Base-by-base conservation (phyloP, 2,888 invertebrate species). In the Dryobotodes eremita region DNA sequence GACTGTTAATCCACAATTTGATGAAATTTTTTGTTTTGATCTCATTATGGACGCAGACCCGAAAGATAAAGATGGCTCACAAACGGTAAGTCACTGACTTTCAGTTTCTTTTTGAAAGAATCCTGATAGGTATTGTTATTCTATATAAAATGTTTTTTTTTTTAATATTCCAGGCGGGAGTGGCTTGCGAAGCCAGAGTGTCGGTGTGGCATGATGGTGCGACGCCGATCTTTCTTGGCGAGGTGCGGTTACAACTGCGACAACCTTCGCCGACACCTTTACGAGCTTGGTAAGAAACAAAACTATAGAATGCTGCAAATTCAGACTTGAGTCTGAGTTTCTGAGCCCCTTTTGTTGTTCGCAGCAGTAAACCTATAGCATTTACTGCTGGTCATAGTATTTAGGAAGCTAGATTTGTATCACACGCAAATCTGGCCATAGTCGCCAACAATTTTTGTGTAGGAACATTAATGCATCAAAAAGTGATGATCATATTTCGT, bases 141-240 rank as follows among this genome's bases (percentile, higher is more conserved):
- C 2, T 11, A 48, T 36, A 59, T 65, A 23, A 17, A 36, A 68
- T 48, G 15, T 6, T 66, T 13, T 36, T 26, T 2, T 69, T 78
- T 62, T n/a, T n/a, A n/a, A 68, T 79, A 48, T 71, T 85, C 10
- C 90, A 97, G 96, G 94, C 95, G 87, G 98, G 98, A 80, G 98
- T 98, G 95, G 98, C 98, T 89, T 98, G 98, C 92, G 98, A 98
- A 94, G 97, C 98, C 90, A 97, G 98, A 87, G 98, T 99, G 85
- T 98, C 98, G 23, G 97, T 99, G 83, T 99, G 98, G 98, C 99
- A 99, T 94, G 98, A 99, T 89, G 98, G 97, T 88, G 98, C 98
- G 83, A 98, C 98, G 82, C 98, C 98, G 89, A 98, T 98, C 80
- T 99, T 99, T 95, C 97, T 99, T 59, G 99, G 99, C 36, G 99